phyloP scores from a whole-genome alignment of 1,140 invertebrate genomes.

The fruit fly (Drosophila melanogaster) region DNA sequence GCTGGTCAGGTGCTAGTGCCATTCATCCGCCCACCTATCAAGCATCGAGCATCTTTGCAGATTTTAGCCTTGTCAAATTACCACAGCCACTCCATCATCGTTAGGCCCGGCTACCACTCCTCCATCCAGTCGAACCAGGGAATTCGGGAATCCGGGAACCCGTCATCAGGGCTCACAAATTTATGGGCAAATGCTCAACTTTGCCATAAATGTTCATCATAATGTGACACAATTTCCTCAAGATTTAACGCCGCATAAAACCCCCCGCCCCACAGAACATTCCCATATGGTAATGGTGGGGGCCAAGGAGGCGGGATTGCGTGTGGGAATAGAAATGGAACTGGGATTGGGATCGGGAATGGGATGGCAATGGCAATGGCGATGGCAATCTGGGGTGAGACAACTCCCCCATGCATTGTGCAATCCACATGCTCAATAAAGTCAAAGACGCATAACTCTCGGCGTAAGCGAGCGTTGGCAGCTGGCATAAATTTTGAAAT shows the following conservation, averaged over 20 bases:
- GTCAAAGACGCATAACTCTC: slow-evolving; percentile 69
- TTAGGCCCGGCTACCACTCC: slow-evolving; percentile 40
- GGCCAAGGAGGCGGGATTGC: slow-evolving; percentile 22
- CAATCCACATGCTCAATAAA: slow-evolving; percentile 76
- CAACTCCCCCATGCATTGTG: slow-evolving; percentile 47
- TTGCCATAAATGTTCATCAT: slow-evolving; percentile 81
- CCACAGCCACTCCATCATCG: slow-evolving; percentile 75
- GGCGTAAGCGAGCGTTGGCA: slow-evolving; percentile 36
- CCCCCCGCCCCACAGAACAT: slow-evolving; percentile 27
- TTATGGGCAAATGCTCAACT: slow-evolving; percentile 74
- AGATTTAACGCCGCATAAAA: slow-evolving; percentile 81
- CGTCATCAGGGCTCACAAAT: slow-evolving; percentile 62
- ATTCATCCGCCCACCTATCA: slow-evolving; percentile 25
- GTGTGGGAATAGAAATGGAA: slow-evolving; percentile 16
- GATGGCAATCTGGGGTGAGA: slow-evolving; percentile 10
- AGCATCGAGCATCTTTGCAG: slow-evolving; percentile 11
- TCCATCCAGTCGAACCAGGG: background rate
- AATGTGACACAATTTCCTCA: slow-evolving; percentile 81
- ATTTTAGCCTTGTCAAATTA: slow-evolving; percentile 75
- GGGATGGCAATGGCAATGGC: slow-evolving; percentile 2
- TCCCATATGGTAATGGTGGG: slow-evolving; percentile 49
- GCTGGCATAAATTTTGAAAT: slow-evolving; percentile 72
- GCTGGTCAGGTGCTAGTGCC: slow-evolving; percentile 37
- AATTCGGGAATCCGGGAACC: background rate
- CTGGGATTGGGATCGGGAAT: slow-evolving; percentile 10